Evolutionary conservation across 2,113 vertebrate species (phyloP), one percentile per base, ranked within the genome.

Genomic region (Chloropsis cyanopogon): DNA sequence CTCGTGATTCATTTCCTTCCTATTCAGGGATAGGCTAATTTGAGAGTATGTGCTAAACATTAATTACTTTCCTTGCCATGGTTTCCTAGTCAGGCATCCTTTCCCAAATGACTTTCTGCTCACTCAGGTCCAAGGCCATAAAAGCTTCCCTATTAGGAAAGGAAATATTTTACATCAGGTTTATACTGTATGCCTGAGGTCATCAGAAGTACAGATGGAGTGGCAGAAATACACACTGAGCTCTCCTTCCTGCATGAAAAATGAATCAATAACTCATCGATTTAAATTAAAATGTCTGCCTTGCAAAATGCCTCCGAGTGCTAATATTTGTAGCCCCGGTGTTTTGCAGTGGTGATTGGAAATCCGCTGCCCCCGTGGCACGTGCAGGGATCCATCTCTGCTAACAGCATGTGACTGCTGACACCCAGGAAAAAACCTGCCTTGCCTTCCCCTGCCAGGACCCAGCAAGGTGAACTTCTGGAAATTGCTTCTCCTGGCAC

Each of bases 211-310:
- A 96, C 94, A 84, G 93, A 68, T 63, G 14, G 61, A 56, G 87
- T 54, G 94, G 95, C 86, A 97, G 96, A 96, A 95, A 92, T 90
- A 94, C 94, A 91, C 95, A 76, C 90, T 85, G 91, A 6, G 82
- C 82, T 88, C 96, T 75, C 92, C 92, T 95, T 61, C 82, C 89
- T 19, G 73, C 79, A 5, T 73, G 92, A 96, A 88, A 95, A 92
- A 84, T 75, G 93, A 88, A 94, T 97, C 96, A 95, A 95, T 97
- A 93, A 73, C 52, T 96, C 97, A 97, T 96, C 22, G 95, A 96
- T 96, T 95, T 65, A 59, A 95, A 95, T 93, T 86, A 90, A 96
- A 90, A 94, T 22, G 75, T 94, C 94, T 93, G 79, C 96, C 93
- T 92, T 68, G 83, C 95, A 93, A 82, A 93, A 90, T 66, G 93